Conservation (phyloP, 2,113 vertebrate species). For the Ahaetulla prasina region DNA sequence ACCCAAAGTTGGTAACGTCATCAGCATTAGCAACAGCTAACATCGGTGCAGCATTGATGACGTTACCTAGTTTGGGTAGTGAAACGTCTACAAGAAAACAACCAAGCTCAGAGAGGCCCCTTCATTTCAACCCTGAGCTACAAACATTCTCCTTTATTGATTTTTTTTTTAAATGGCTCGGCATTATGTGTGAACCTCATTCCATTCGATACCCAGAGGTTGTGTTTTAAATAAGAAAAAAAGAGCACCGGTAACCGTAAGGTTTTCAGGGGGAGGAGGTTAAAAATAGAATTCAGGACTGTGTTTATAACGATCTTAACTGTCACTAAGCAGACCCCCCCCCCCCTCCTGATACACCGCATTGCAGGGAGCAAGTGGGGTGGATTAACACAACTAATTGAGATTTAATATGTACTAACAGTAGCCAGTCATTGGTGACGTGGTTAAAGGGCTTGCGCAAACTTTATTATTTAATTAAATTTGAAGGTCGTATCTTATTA, state of each 20-base stretch:
- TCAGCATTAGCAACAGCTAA: too few relatives aligned
- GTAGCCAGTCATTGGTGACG: not conserved
- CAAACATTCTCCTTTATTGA: too few relatives aligned
- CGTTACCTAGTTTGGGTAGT: too few relatives aligned
- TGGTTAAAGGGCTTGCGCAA: not conserved
- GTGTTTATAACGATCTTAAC: not conserved
- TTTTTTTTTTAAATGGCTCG: not conserved
- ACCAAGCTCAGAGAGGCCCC: too few relatives aligned
- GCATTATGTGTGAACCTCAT: not conserved
- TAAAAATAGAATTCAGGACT: not conserved
- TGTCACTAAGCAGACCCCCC: not conserved
- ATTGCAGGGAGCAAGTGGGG: not conserved
- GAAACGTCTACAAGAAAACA: too few relatives aligned
- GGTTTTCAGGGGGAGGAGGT: not conserved
- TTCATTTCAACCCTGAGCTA: too few relatives aligned
- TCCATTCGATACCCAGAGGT: not conserved
- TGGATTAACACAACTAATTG: not conserved
- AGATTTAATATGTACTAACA: not conserved
- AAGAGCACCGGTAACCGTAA: not conserved
- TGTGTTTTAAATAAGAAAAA: not conserved
- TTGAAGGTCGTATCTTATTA: too few relatives aligned
- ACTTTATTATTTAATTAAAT: too few relatives aligned
- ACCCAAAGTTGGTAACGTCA: too few relatives aligned
- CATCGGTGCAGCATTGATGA: too few relatives aligned
- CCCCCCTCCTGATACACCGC: not conserved